Percentiles rank a stretch among this genome's conserved stretches.
These are phyloP conservation scores for Megaptera novaeangliae DNA, from an alignment of 2,113 vertebrate species.

Conservation along the genomic window DNA sequence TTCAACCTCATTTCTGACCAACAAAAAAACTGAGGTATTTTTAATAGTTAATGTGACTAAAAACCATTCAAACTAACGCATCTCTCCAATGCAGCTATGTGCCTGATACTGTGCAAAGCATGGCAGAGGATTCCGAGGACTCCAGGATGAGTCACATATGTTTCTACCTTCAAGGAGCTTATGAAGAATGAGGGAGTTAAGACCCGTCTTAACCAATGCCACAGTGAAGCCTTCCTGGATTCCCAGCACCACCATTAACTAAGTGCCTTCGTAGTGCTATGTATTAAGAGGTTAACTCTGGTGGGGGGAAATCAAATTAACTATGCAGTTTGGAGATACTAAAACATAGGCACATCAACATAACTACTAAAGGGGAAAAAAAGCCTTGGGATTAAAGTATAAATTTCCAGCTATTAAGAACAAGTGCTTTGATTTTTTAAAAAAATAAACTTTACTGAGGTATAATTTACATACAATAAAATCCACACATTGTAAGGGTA, in stretches of 20 bases:
- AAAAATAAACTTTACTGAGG: too few species aligned
- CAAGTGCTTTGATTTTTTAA: not conserved
- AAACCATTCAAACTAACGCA: not conserved
- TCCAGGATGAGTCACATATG: not conserved
- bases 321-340: not conserved
- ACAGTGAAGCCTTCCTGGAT: not conserved
- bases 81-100: not conserved
- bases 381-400: not conserved
- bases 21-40: not conserved
- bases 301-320: not conserved
- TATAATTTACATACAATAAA: too few species aligned
- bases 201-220: not conserved
- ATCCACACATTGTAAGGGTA: not conserved
- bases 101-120: not conserved
- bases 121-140: not conserved
- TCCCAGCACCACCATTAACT: not conserved
- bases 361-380: not conserved
- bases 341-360: not conserved
- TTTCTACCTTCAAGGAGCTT: not conserved
- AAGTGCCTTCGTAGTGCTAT: not conserved
- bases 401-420: constrained; percentile 12
- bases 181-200: not conserved
- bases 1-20: not conserved
- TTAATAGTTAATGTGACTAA: constrained; percentile 3
- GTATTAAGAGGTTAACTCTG: not conserved